Conservation (phyloP, 2,113 vertebrate species). For the Cercopithecus mona region DNA sequence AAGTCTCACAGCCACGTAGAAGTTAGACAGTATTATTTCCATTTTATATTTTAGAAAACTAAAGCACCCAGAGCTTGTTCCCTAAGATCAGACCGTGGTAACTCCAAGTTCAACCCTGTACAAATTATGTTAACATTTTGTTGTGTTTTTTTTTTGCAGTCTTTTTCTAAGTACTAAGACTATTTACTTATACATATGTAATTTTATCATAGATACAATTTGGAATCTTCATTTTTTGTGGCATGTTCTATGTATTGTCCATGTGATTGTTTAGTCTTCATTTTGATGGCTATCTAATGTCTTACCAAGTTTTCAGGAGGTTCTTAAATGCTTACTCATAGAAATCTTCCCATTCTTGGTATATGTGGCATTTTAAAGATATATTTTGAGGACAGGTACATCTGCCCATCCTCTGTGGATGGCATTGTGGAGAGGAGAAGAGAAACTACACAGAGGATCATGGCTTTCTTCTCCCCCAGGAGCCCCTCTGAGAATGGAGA, state of each 20-base stretch:
- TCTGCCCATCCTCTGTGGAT: background rate
- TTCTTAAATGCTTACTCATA: background rate
- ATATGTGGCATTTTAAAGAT: background rate
- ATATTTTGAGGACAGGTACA: background rate
- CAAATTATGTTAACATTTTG: background rate
- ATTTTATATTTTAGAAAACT: background rate
- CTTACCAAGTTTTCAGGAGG: background rate
- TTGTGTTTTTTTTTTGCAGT: background rate
- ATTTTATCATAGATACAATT: background rate
- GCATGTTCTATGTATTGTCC: background rate
- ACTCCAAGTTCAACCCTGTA: background rate
- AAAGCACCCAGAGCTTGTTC: background rate
- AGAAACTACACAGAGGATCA: rapidly evolving
- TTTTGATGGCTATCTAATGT: background rate
- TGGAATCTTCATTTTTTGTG: background rate
- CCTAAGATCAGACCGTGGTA: background rate
- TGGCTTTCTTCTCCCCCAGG: background rate
- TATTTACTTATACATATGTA: background rate
- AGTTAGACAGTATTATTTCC: background rate
- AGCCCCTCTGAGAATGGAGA: background rate
- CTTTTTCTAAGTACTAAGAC: background rate
- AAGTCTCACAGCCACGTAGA: background rate
- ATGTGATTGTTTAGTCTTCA: background rate
- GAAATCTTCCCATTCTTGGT: background rate
- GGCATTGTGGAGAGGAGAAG: background rate